Evolutionary conservation across 2,888 invertebrate genomes (phyloP).

Genomic region (Blastobasis adustella): DNA sequence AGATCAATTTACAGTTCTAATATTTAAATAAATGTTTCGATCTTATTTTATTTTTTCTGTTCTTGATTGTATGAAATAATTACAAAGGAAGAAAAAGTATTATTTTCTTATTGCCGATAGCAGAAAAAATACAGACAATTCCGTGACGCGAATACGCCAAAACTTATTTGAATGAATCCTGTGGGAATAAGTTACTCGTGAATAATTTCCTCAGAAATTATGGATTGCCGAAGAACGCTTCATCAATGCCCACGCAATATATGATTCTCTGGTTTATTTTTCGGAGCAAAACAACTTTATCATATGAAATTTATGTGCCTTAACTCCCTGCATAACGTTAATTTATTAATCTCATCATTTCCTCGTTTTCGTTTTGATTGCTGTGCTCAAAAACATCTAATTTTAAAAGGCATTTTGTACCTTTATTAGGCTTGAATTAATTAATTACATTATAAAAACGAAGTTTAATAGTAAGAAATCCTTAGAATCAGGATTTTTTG

Average conservation of each 20-base stretch:
- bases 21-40: too few relatives aligned
- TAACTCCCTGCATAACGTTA: slow-evolving; percentile 8
- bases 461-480: too few relatives aligned
- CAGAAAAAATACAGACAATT: too few relatives aligned
- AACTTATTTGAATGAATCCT: slow-evolving; percentile 31
- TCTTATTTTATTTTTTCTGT: too few relatives aligned
- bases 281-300: slow-evolving; percentile 17
- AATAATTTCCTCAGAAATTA: slow-evolving; percentile 41
- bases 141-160: neutral
- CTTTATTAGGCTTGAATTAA: too few relatives aligned
- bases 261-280: slow-evolving; percentile 28
- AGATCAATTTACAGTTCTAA: too few relatives aligned
- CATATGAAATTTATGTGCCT: slow-evolving; percentile 14
- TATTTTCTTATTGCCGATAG: too few relatives aligned
- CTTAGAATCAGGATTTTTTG: too few relatives aligned
- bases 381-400: neutral
- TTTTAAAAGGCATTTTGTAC: too few relatives aligned
- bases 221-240: slow-evolving; percentile 39
- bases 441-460: too few relatives aligned
- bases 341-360: slow-evolving; percentile 22
- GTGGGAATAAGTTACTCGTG: slow-evolving; percentile 26
- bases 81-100: too few relatives aligned
- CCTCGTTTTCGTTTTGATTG: slow-evolving; percentile 5
- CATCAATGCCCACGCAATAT: slow-evolving; percentile 45
- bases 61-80: too few relatives aligned